Base-by-base conservation (phyloP, 53 echinoderm and acorn worm species). In the Mesocentrotus franciscanus region DNA sequence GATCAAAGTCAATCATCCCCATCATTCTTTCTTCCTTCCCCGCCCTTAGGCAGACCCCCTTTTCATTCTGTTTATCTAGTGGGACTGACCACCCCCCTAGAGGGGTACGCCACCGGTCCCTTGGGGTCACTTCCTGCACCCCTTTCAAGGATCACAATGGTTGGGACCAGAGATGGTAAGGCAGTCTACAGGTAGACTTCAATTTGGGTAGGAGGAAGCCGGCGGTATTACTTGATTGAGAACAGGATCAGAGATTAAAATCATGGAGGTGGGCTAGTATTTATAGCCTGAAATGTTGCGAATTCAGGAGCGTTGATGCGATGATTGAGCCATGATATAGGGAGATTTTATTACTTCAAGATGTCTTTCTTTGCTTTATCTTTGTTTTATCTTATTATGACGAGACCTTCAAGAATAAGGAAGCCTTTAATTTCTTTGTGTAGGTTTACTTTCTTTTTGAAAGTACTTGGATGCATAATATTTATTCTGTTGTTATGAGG, bases 21-120 rank as follows among this genome's bases (percentile, higher is more conserved):
- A 93, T 93, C 93, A 75, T 39, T 49, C n/a, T 76, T 18, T 75
- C 93, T 93, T 93, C 93, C 93, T 93, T 93, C 93, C 93, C 74
- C 78, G 33, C 71, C 70, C 70, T 39, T 14, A 36, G 64, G 70
- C 92, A 92, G 33, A 60, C 93, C 74, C 42, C 76, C 49, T 93
- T 75, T n/a, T 29, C 30, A n/a, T 75, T 49, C n/a, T 75, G 93
- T 74, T 92, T 75, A 74, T 56, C 26, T 74, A 76, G 78, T 56
- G 61, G 75, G n/a, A 26, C 93, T 93, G 93, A 93, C 93, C 93
- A 55, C 56, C 78, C 93, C 92, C 56, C 75, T 74, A 56, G 93
- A 59, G 93, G 78, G 56, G 93, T 93, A 57, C 30, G 11, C 27
- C 92, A 66, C 22, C 22, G 35, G 33, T 92, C 92, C 92, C 92